Evolutionary conservation across 2,797 vertebrate species (phyloP), one percentile per base, ranked within the genome.

Genomic region (Tragopan temminckii): DNA sequence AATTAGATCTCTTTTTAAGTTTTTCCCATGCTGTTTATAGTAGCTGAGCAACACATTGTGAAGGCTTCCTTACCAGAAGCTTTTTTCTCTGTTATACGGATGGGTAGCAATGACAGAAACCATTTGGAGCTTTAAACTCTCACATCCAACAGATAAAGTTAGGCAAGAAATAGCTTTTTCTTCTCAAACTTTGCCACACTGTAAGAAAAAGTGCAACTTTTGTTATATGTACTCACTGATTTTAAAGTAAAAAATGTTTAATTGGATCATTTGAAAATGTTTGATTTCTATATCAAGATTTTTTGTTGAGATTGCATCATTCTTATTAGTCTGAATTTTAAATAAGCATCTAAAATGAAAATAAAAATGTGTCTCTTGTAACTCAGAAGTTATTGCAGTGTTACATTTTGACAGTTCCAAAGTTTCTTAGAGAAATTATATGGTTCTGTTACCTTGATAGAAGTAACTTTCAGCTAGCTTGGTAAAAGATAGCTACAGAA

Each of bases 1-100:
- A 38, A 3, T 45, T 1, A 4, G 3, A 4, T 0, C n/a, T 55
- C 33, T 50, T 25, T 25, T 21, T 16, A 35, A 8, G 11, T 4
- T 36, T 81, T 87, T 58, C 18, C 64, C 18, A 43, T 7, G 4
- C 3, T 63, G 3, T 24, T 5, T 9, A 38, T 0, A 0, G 17
- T 3, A 80, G 25, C 24, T 85, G 18, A 76, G 43, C 5, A 81
- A 14, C 5, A 3, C 3, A 1, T 16, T 67, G 16, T 10, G 20
- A 79, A 67, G 38, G 20, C 3, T 78, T 2, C 35, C 9, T 57
- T 42, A 42, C 8, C 7, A 75, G 9, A 4, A 71, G 8, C 1
- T 4, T 53, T 8, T 17, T 72, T 40, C 20, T 61, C 14, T 75
- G 21, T 33, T 69, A 2, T 45, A 33, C 1, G 1, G 3, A 3